Conservation (phyloP, 2,888 invertebrate genomes). For the Petrophora chlorosata region DNA sequence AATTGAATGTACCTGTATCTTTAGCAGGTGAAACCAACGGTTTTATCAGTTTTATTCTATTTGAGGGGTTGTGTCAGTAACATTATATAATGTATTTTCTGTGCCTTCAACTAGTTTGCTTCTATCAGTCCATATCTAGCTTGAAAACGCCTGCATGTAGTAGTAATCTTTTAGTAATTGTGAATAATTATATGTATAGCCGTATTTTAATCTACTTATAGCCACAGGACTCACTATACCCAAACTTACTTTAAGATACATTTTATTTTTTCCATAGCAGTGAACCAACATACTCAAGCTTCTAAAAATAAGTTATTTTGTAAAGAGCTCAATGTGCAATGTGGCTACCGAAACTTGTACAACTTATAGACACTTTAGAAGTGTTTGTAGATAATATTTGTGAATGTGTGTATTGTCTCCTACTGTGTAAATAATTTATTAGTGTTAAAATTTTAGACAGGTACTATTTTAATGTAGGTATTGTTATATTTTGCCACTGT, state of each 20-base stretch:
- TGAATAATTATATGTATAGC: background rate
- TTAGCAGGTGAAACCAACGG: slow-evolving; percentile 35
- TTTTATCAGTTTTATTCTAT: slow-evolving; percentile 36
- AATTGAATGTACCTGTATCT: slow-evolving; percentile 5
- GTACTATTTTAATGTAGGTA: slow-evolving; percentile 58
- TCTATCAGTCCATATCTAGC: slow-evolving; percentile 57
- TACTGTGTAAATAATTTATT: slow-evolving; percentile 69
- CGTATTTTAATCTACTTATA: slow-evolving; percentile 4
- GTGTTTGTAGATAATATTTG: slow-evolving; percentile 69
- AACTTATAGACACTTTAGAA: slow-evolving; percentile 58
- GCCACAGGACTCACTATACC: slow-evolving; percentile 3
- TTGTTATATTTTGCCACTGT: slow-evolving; percentile 59
- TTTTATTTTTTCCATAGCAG: background rate
- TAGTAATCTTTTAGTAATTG: slow-evolving; percentile 19
- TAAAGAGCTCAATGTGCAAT: slow-evolving; percentile 65
- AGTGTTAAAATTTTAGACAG: slow-evolving; percentile 52
- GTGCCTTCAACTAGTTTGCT: slow-evolving; percentile 74
- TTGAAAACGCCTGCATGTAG: slow-evolving; percentile 46
- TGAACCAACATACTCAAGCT: slow-evolving; percentile 61
- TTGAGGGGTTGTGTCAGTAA: slow-evolving; percentile 65
- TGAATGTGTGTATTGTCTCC: slow-evolving; percentile 51
- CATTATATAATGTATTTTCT: slow-evolving; percentile 58
- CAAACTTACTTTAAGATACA: background rate
- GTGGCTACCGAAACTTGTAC: slow-evolving; percentile 53
- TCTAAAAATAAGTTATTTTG: slow-evolving; percentile 53